Evolutionary conservation across 1,140 invertebrate genomes (phyloP).

Genomic region (Thaumetopoea pityocampa): DNA sequence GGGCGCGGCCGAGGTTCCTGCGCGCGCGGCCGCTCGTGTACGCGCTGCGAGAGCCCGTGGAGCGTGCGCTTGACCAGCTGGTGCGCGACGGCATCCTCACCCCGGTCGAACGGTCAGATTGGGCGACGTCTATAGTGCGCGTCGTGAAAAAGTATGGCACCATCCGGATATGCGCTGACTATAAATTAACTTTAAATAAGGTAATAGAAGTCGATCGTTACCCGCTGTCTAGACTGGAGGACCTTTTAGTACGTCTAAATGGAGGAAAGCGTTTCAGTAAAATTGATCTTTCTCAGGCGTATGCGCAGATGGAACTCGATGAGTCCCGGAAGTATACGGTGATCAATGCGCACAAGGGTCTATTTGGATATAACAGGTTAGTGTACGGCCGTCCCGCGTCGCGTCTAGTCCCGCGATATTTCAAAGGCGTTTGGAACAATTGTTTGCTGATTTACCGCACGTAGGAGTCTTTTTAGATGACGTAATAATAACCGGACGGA

Average conservation of each 20-base stretch:
- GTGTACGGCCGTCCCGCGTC: too few species aligned
- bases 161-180: constrained; percentile 27
- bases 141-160: constrained; percentile 35
- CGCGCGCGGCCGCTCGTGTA: constrained; percentile 29
- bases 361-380: too few species aligned
- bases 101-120: constrained; percentile 23
- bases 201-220: too few species aligned
- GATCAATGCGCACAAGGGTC: too few species aligned
- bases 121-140: constrained; percentile 29
- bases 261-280: too few species aligned
- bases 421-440: too few species aligned
- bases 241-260: too few species aligned
- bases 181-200: constrained; percentile 39
- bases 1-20: too few species aligned
- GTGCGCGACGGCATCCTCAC: constrained; percentile 21
- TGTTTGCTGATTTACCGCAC: constrained; percentile 19
- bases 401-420: too few species aligned
- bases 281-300: too few species aligned
- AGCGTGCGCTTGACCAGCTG: constrained; percentile 25
- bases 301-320: too few species aligned
- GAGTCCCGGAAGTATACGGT: too few species aligned
- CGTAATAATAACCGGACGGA: constrained; percentile 17
- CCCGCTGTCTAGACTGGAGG: constrained; percentile 16
- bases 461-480: constrained; percentile 35
- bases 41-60: constrained; percentile 25